Base-by-base conservation (phyloP, 2,888 invertebrate species). In the Tridacna crocea region DNA sequence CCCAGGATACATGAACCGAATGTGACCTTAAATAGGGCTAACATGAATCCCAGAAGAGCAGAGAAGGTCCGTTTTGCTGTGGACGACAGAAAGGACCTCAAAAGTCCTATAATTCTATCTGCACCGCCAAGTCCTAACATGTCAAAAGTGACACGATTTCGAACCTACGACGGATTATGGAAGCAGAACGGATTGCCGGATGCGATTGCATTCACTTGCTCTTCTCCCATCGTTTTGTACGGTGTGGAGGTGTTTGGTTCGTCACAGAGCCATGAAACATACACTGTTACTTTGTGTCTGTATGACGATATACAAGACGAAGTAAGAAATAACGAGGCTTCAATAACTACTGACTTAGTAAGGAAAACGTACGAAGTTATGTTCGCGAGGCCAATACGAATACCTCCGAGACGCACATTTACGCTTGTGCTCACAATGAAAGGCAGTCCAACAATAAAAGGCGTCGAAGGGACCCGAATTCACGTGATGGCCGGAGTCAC, bases 181-280 rank as follows among this genome's bases (percentile, higher is more conserved):
- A 82, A 77, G 36, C 84, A 84, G 48, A 87, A 84, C 51, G 82
- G 87, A n/a, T 75, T 79, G 6, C 81, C 84, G 3, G 87, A 87
- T 47, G 82, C 87, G 0, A 83, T 87, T 15, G 75, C 77, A 0
- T 87, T 87, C 63, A 55, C 79, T 17, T 83, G 82, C 26, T 87
- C 87, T 0, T 75, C 58, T 22, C 84, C 87, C 0, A 84, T 87
- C 6, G 81, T 83, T 55, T 73, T 87, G 13, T 83, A 84, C 58
- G 87, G 87, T 0, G 46, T 84, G 15, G 84, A 87, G 27, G 46
- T 87, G 1, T 87, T 75, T 55, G 84, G 84, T 0, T 61, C 80
- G 15, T 66, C 77, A 17, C 61, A 66, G 12, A 75, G 80, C 11
- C 4, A 66, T 2, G 84, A 87, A 65, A 81, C 79, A 0, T 87